Evolutionary conservation across 2,888 invertebrate species (phyloP), one percentile per base, ranked within the genome.

Genomic region (Malacosoma neustria): DNA sequence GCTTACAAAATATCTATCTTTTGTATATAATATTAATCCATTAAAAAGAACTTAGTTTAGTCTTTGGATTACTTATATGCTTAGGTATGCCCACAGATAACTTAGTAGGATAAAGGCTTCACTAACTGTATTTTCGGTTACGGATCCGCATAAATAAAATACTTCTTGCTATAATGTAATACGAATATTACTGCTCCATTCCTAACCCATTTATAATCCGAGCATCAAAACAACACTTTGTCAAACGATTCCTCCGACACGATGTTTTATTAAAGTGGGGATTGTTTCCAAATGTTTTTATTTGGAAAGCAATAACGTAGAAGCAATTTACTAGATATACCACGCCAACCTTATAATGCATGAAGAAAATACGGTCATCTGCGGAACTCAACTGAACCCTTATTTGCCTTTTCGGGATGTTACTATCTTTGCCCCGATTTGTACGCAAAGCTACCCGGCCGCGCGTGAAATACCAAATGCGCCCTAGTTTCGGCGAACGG

Each of bases 391-490:
- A 66, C 69, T 67, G 63, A 72, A 74, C 79, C 76, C 72, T 68
- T 77, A 76, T 80, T 84, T 80, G 76, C 74, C 74, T 81, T 82
- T 79, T 74, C 58, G 61, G 74, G 70, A 72, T 67, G 72, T 72
- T 74, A 76, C 72, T 77, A 80, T 79, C 77, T 76, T 61, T 74
- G 70, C 69, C 66, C 72, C 79, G 67, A 77, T 77, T 80, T 72
- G 68, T 72, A 72, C 71, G 75, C 65, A 79, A 79, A 79, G 74
- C 72, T 68, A 62, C 61, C 66, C 70, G 64, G 67, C 68, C 79
- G 75, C 79, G 77, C 76, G 76, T 79, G 74, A 77, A 82, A 85
- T 82, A 84, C 82, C 77, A 85, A 86, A 72, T 79, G 73, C 76
- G 87, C 70, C 85, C 79, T 67, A 74, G 76, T 86, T 85, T 75